These are phyloP conservation scores for Dermatemys mawii DNA, from an alignment of 2,113 vertebrate genomes.

Conservation along the genomic window DNA sequence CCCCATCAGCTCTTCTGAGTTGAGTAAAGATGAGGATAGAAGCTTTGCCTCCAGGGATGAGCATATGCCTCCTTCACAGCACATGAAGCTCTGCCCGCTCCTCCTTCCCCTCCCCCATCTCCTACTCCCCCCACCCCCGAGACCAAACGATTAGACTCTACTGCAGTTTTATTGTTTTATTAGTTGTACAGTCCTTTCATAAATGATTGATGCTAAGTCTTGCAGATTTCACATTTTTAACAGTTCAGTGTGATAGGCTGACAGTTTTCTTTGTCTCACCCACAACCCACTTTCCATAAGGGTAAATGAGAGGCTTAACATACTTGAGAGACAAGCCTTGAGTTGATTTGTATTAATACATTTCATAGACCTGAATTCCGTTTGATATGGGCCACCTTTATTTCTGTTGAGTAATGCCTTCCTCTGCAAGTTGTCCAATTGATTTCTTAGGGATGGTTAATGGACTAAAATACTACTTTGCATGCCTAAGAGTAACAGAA, in stretches of 20 bases:
- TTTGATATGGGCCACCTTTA: neutral
- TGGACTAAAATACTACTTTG: neutral
- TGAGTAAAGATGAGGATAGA: neutral
- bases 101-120: no score
- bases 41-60: neutral
- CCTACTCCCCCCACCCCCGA: neutral
- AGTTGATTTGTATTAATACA: neutral
- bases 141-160: neutral
- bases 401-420: neutral
- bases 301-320: neutral
- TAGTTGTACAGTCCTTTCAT: neutral
- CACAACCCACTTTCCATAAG: neutral
- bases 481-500: neutral
- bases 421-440: neutral
- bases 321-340: neutral
- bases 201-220: neutral
- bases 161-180: neutral
- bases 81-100: neutral
- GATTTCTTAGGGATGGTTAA: neutral
- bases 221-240: neutral
- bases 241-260: neutral
- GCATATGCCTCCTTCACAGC: accelerated
- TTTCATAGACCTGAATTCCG: neutral
- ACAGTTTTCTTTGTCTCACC: neutral
- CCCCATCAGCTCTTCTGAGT: neutral